Conservation (phyloP, 30 jellyfish, hydroid and myxozoan genomes). For the Hydractinia symbiolongicarpus region DNA sequence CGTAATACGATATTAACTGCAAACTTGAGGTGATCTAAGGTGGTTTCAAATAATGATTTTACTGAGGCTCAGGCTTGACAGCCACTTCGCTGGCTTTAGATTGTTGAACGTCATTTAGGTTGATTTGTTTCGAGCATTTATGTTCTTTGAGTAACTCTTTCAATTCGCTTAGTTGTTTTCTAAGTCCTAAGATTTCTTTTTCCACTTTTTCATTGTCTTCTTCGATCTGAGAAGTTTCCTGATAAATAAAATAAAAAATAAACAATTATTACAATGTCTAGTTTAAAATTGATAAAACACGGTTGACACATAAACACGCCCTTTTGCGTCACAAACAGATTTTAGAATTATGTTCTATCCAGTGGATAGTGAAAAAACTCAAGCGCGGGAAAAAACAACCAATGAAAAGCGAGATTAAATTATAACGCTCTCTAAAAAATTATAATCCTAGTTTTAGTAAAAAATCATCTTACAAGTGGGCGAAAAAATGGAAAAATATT, state of each 20-base stretch:
- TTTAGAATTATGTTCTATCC: too few species aligned
- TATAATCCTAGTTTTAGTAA: too few species aligned
- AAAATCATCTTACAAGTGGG: too few species aligned
- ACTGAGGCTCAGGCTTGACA: neutral
- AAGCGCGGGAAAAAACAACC: too few species aligned
- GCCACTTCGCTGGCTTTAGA: neutral
- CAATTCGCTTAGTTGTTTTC: slow-evolving; percentile 60
- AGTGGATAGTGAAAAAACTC: too few species aligned
- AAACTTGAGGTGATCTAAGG: too few species aligned
- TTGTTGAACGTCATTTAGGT: neutral
- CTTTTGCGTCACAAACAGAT: neutral
- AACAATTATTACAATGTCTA: neutral
- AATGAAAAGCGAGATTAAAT: too few species aligned
- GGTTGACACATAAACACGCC: neutral
- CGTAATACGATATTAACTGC: too few species aligned
- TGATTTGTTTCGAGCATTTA: slow-evolving; percentile 41
- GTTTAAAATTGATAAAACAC: neutral
- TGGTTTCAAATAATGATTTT: too few species aligned
- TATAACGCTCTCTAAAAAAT: too few species aligned
- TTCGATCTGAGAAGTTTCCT: slow-evolving; percentile 85
- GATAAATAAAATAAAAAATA: slow-evolving; percentile 2
- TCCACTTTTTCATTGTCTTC: slow-evolving; percentile 57
- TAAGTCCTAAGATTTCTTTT: slow-evolving; percentile 53
- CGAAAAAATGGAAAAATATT: too few species aligned
- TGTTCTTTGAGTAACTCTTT: slow-evolving; percentile 68